Conservation (phyloP, 2,888 invertebrate genomes). For the Mesorhabditis belari region DNA sequence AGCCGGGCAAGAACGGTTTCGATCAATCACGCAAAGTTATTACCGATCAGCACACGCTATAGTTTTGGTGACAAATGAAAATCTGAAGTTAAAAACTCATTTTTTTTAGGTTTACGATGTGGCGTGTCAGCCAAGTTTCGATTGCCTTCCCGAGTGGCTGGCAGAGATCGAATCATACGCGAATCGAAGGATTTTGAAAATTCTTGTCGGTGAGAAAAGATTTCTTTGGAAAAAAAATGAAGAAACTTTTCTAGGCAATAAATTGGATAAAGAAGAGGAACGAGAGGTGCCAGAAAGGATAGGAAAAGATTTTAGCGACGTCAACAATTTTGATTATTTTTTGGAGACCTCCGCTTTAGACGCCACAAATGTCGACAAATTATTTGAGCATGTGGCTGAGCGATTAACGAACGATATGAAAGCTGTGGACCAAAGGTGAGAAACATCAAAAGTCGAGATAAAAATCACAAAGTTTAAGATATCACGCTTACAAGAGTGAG, state of each 20-base stretch:
- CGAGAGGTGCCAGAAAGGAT: conserved; percentile 88
- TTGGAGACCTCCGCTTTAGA: conserved; percentile 95
- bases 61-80: conserved; percentile 63
- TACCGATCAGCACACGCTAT: conserved; percentile 73
- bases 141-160: conserved; percentile 91
- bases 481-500: conserved; percentile 27
- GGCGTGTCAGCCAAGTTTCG: conserved; percentile 92
- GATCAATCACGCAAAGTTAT: conserved; percentile 87
- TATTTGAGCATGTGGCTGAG: conserved; percentile 87
- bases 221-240: too few species aligned
- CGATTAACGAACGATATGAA: conserved; percentile 52
- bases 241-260: conserved; percentile 72
- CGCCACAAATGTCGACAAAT: conserved; percentile 89
- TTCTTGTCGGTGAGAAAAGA: conserved; percentile 73
- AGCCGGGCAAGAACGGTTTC: conserved; percentile 86
- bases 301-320: conserved; percentile 85
- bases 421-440: conserved; percentile 45
- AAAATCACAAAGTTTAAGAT: conserved; percentile 10
- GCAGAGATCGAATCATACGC: conserved; percentile 95
- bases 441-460: not conserved
- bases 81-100: not conserved
- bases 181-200: conserved; percentile 83
- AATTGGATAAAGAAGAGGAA: conserved; percentile 84
- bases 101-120: conserved; percentile 72
- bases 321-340: conserved; percentile 74